Evolutionary conservation across 2,797 vertebrate genomes (phyloP), one percentile per base, ranked within the genome.

Genomic region (Columba guinea): DNA sequence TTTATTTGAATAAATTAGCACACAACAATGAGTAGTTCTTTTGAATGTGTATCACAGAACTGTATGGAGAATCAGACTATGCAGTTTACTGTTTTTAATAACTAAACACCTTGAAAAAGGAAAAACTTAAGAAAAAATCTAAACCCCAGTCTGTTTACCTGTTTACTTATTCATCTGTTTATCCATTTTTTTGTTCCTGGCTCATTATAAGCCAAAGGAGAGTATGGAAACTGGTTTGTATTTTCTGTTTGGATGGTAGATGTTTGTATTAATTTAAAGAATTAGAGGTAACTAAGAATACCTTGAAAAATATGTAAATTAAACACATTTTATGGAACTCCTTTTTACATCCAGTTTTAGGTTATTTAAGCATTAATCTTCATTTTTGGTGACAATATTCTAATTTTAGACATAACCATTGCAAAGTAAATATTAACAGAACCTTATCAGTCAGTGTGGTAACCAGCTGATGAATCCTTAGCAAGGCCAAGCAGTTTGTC

Each of bases 161-260:
- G 28, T 65, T 71, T 59, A 41, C 53, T 67, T 73, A 48, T 35
- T 51, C 49, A 51, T 24, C 24, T 26, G 26, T 51, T 51, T 51
- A 41, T 41, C 41, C 13, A 41, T 75, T 37, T 76, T 37, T 75
- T 94, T 70, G 23, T 58, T 75, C 58, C 80, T 76, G 12, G 17
- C 19, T 81, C 73, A 37, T 53, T 39, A 27, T 59, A 77, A 70
- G 53, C 44, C 44, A 78, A 84, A 58, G 52, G 24, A 91, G 32
- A 68, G 24, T 91, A 91, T 96, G 95, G 82, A 89, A 93, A 95
- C 55, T 17, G 48, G 65, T 91, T 95, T 49, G n/a, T 69, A 67
- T 84, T 52, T 35, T 87, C 39, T 69, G 4, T 69, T 64, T 93
- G 71, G 32, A 93, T 76, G 52, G 35, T 56, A 83, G 73, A 24